Conservation (phyloP, 2,113 vertebrate genomes). For the Halcyon senegalensis region DNA sequence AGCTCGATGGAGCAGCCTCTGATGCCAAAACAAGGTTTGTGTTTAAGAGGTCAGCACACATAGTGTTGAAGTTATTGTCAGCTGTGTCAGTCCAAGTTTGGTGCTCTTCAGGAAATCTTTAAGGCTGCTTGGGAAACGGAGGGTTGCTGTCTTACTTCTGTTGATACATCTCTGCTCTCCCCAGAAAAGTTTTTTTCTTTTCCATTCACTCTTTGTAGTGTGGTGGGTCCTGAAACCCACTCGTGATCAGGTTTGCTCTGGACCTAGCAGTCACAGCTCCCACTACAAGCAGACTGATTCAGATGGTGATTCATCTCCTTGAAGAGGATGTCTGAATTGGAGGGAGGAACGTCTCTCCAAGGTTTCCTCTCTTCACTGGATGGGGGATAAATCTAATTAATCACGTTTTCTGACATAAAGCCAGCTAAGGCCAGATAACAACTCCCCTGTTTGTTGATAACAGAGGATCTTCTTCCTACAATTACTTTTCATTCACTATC, state of each 20-base stretch:
- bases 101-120: background rate
- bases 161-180: background rate
- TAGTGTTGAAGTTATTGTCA: background rate
- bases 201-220: background rate
- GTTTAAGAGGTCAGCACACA: background rate
- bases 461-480: background rate
- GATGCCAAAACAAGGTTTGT: background rate
- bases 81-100: background rate
- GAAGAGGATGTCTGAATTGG: background rate
- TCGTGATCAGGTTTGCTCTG: accelerated
- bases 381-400: background rate
- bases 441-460: background rate
- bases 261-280: background rate
- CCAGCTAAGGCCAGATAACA: background rate
- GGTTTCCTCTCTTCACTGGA: background rate
- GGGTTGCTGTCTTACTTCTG: background rate
- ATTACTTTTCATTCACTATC: background rate
- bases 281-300: background rate
- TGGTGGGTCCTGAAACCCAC: background rate
- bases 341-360: background rate
- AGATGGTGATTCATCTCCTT: background rate
- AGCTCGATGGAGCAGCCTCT: background rate
- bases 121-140: background rate
- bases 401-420: accelerated
- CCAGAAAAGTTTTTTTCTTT: background rate